Base-by-base conservation (phyloP, 2,113 vertebrate species). In the Cheilinus undulatus region DNA sequence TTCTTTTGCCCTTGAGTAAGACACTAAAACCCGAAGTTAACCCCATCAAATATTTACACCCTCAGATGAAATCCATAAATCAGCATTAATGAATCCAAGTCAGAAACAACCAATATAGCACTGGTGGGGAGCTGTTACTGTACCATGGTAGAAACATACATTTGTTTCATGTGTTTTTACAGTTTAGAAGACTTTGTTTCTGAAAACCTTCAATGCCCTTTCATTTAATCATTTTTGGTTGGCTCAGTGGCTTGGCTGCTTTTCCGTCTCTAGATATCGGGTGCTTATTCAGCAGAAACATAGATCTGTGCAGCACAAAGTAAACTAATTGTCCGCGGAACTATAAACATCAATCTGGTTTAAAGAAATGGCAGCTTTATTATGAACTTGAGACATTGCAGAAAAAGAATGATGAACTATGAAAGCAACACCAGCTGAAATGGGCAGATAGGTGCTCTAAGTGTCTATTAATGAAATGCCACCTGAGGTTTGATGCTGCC, bases 311-410 rank as follows among this genome's bases (percentile, higher is more conserved):
- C 27, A 78, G 67, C 50, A 57, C 70, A 54, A 75, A 57, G 64
- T 62, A 65, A 63, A 48, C 72, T 71, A 85, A 85, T 75, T 82
- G 56, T 69, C 36, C 45, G 43, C 56, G 75, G 82, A 84, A 63
- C 71, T 82, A 56, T 86, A 83, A 85, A 78, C 46, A 86, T 76
- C 88, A 87, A 90, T 86, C 89, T 71, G 76, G 49, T 76, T 82
- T 79, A 73, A 63, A 85, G 60, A 85, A 54, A 70, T 42, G 53
- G 24, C 15, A 4, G 0, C 46, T 57, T 61, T 66, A 27, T 34
- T 69, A 67, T 66, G 62, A 77, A 81, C 67, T 48, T 62, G 48
- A 64, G 49, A 60, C 34, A n/a, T 60, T n/a, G n/a, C 64, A 19
- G 36, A 17, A 32, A 61, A 49, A 86, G 62, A 70, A 62, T 68